Base-by-base conservation (phyloP, 2,797 vertebrate species). In the Liasis olivaceus region DNA sequence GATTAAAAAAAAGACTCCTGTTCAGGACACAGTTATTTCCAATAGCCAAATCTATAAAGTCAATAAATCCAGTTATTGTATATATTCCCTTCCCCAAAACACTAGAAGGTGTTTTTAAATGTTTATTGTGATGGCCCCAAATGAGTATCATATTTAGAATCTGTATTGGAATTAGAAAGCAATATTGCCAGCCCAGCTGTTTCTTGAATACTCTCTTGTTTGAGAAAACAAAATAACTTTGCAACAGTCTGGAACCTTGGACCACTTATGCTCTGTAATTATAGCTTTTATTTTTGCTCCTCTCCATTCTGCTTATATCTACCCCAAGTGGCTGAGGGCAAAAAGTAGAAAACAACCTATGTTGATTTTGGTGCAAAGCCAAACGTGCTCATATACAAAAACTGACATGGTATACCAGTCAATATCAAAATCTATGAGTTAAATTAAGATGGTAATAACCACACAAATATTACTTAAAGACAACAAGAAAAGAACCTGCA, bases 201-300 rank as follows among this genome's bases (percentile, higher is more conserved):
- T 96, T 93, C 95, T 95, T 94, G 93, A 94, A 91, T 92, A 81
- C 94, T 91, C 72, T 93, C 88, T 96, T 66, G 93, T 95, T 94
- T 94, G 93, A 96, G 94, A 95, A 81, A 96, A 95, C 94, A 96
- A 58, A 96, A 96, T 95, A 96, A 93, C 93, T 96, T 96, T 95
- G 95, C 95, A 97, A 94, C 94, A 96, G 95, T 96, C 0, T 92
- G 92, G 93, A 91, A 94, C 91, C 92, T 93, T 95, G 93, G 93
- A 91, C 95, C 95, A 96, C 96, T 93, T 97, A 95, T 94, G 95
- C 91, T 94, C 91, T 88, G 92, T 96, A 96, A 96, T 95, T 97
- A 96, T 95, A 94, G 92, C 95, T 96, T 96, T 96, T 95, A 96
- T 94, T 95, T 92, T 96, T 94, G 92, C 85, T 96, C 97, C 94